Conservation (phyloP, 2,113 vertebrate genomes). For the Irena cyanogastra region DNA sequence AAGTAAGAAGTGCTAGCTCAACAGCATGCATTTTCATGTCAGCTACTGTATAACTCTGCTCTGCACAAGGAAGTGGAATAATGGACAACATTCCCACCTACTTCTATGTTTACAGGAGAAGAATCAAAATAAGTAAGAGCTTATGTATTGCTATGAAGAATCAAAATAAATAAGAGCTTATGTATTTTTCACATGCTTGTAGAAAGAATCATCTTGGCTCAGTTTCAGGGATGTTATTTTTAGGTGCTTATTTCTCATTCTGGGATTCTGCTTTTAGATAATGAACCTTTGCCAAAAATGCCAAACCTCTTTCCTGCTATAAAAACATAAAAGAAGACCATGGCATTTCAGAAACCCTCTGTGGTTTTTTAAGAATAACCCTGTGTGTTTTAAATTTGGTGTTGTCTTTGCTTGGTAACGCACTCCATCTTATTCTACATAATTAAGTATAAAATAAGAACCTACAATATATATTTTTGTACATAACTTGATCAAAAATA, state of each 20-base stretch:
- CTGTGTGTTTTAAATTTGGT: background rate
- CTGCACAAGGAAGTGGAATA: background rate
- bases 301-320: background rate
- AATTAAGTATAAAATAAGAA: background rate
- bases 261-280: background rate
- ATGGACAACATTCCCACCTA: background rate
- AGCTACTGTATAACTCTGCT: background rate
- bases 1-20: background rate
- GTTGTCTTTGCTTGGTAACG: background rate
- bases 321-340: background rate
- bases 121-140: background rate
- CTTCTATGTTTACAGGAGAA: background rate
- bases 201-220: background rate
- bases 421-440: background rate
- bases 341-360: background rate
- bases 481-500: background rate
- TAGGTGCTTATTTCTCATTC: background rate
- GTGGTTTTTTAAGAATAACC: background rate
- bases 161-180: background rate
- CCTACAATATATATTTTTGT: background rate
- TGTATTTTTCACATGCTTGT: background rate
- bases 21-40: background rate
- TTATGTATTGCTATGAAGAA: background rate
- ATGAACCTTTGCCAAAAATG: background rate
- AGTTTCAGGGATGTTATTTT: background rate